These are phyloP conservation scores for Flexamia atlantica DNA, from an alignment of 2,888 invertebrate genomes.

Conservation along the genomic window DNA sequence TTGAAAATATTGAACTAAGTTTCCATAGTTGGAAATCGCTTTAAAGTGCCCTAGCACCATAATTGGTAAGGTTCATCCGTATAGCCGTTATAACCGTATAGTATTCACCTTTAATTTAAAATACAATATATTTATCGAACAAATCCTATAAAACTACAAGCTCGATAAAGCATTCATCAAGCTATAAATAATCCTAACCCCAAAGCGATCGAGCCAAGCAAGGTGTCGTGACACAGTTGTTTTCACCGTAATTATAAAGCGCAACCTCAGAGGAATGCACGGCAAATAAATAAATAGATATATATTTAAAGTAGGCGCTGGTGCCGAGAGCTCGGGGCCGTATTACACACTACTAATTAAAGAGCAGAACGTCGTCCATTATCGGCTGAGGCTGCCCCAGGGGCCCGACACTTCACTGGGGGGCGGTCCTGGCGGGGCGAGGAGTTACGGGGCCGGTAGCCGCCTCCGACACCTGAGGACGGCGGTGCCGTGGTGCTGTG, in stretches of 20 bases:
- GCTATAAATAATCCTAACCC: not conserved
- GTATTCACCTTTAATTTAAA: too few relatives aligned
- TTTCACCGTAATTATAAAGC: conserved; percentile 40
- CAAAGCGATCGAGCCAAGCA: not conserved
- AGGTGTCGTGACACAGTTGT: conserved; percentile 19
- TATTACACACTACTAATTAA: conserved; percentile 57
- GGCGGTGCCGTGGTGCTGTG: not conserved
- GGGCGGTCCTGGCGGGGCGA: conserved; percentile 17
- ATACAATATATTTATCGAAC: too few relatives aligned
- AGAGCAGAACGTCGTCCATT: conserved; percentile 47
- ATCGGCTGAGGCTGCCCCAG: not conserved
- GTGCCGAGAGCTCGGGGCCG: conserved; percentile 46
- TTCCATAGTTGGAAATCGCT: too few relatives aligned
- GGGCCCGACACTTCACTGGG: conserved; percentile 22
- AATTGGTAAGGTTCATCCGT: too few relatives aligned
- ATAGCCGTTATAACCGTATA: too few relatives aligned
- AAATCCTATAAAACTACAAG: too few relatives aligned
- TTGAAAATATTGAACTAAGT: too few relatives aligned
- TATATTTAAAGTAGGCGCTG: conserved; percentile 49
- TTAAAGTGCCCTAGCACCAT: too few relatives aligned
- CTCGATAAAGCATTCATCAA: too few relatives aligned
- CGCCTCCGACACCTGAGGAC: conserved; percentile 27
- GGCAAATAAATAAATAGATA: conserved; percentile 50
- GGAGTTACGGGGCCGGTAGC: conserved; percentile 39
- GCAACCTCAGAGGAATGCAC: conserved; percentile 43